Percentiles rank a stretch among this genome's conserved stretches.
phyloP scores from a whole-genome alignment of 2,797 vertebrate species.

The Tragopan temminckii region DNA sequence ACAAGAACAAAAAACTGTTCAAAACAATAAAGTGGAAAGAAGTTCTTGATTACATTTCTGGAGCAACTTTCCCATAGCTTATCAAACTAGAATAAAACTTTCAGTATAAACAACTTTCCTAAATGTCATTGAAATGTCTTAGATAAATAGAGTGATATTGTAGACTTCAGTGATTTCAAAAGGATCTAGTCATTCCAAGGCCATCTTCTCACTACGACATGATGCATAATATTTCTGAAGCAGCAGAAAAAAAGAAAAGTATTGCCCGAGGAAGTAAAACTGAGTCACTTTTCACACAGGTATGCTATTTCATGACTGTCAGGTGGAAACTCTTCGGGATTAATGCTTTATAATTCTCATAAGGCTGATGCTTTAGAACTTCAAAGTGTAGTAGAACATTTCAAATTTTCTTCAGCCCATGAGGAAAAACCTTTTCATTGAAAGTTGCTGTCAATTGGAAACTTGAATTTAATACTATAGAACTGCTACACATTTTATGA shows the following conservation, averaged over 20 bases:
- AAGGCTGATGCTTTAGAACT: constrained; percentile 82
- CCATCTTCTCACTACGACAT: constrained; percentile 69
- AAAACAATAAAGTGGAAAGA: not conserved
- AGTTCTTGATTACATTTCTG: constrained; percentile 12
- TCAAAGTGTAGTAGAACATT: constrained; percentile 84
- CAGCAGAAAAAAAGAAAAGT: constrained; percentile 69
- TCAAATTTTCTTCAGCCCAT: constrained; percentile 83
- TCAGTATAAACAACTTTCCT: constrained; percentile 39
- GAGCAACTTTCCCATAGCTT: not conserved
- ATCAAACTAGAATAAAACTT: constrained; percentile 28
- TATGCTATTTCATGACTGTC: constrained; percentile 82
- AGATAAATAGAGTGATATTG: constrained; percentile 59
- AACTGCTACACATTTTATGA: constrained; percentile 78
- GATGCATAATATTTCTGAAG: constrained; percentile 79
- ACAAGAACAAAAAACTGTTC: not conserved
- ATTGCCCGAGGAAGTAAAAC: constrained; percentile 79
- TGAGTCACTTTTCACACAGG: constrained; percentile 80
- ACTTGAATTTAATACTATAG: constrained; percentile 78
- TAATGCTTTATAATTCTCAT: constrained; percentile 85
- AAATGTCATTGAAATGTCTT: constrained; percentile 65
- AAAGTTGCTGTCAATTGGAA: constrained; percentile 80
- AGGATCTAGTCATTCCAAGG: constrained; percentile 69
- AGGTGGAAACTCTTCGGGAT: constrained; percentile 82
- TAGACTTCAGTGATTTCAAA: constrained; percentile 71
- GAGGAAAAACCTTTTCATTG: constrained; percentile 81